Evolutionary conservation across 2,113 vertebrate species (phyloP).

Genomic region (Steatornis caripensis): DNA sequence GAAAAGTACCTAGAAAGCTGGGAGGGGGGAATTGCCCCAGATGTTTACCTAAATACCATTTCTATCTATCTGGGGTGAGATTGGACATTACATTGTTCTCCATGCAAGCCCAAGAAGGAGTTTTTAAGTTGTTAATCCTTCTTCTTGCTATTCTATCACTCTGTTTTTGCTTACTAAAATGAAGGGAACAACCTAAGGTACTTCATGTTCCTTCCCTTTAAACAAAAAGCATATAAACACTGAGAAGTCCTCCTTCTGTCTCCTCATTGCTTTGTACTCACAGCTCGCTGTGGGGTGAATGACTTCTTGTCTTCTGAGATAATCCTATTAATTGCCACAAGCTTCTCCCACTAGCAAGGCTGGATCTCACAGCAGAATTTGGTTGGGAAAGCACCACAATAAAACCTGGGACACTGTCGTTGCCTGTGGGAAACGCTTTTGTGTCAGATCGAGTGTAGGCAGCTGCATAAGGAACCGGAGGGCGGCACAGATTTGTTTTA

Average conservation of each 20-base stretch:
- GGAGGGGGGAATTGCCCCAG: not conserved
- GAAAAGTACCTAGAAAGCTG: not conserved
- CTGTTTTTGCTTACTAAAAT: not conserved
- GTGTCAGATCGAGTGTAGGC: fast-evolving
- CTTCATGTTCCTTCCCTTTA: not conserved
- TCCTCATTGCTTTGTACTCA: not conserved
- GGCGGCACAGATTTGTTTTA: not conserved
- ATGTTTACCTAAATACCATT: not conserved
- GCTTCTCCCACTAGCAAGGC: not conserved
- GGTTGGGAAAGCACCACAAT: not conserved
- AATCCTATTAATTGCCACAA: not conserved
- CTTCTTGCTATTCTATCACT: not conserved
- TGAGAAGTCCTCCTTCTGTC: not conserved
- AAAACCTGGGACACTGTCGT: not conserved
- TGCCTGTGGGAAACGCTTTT: not conserved
- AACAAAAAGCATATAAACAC: not conserved
- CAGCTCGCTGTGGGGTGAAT: not conserved
- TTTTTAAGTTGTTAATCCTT: not conserved
- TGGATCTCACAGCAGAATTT: not conserved
- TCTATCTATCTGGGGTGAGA: not conserved
- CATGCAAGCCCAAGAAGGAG: fast-evolving
- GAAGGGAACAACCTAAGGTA: not conserved
- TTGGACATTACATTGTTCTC: not conserved
- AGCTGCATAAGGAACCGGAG: not conserved
- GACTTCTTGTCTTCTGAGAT: not conserved